These are phyloP conservation scores for Siniperca obscura DNA, from an alignment of 2,797 vertebrate genomes.

Conservation along the genomic window DNA sequence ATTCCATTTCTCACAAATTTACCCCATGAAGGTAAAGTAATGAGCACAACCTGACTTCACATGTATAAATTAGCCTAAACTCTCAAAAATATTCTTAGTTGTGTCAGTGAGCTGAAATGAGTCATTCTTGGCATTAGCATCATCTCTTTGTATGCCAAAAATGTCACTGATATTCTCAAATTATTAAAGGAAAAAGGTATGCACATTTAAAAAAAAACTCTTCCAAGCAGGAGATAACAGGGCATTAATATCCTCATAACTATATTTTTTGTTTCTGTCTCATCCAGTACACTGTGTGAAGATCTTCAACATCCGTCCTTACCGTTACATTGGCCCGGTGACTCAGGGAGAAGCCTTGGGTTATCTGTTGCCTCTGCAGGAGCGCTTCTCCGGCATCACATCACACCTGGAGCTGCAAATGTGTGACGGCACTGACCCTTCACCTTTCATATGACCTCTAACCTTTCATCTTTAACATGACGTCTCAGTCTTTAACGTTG, in stretches of 20 bases:
- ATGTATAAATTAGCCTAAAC: not conserved
- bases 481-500: not conserved
- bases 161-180: not conserved
- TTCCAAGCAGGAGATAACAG: not conserved
- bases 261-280: conserved; percentile 18
- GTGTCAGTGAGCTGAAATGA: not conserved
- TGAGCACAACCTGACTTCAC: not conserved
- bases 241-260: not conserved
- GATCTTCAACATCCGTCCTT: conserved; percentile 86
- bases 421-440: conserved; percentile 83
- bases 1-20: not conserved
- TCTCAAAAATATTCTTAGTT: not conserved
- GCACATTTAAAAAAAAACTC: not conserved
- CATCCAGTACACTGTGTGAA: conserved; percentile 85
- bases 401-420: conserved; percentile 89
- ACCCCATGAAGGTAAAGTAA: not conserved
- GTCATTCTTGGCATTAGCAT: not conserved
- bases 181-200: not conserved
- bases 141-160: not conserved
- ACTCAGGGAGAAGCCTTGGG: conserved; percentile 82
- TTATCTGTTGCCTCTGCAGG: conserved; percentile 85
- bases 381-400: conserved; percentile 83
- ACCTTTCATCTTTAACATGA: not conserved
- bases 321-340: conserved; percentile 79
- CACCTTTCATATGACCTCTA: conserved; percentile 69